Conservation (phyloP, 2,113 vertebrate genomes). For the Herpailurus yagouaroundi region DNA sequence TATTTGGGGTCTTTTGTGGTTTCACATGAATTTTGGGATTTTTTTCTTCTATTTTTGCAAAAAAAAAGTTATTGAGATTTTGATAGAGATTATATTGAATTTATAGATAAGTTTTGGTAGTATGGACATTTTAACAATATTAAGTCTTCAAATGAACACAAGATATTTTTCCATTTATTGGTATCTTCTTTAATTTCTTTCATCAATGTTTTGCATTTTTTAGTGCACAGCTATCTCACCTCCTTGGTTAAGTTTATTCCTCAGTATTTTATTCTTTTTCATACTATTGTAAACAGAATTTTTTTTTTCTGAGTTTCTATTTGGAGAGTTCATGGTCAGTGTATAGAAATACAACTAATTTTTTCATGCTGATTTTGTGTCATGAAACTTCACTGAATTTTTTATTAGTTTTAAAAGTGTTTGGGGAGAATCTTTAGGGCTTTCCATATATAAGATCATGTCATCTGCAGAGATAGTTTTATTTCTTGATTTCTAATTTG, state of each 20-base stretch:
- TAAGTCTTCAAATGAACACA: neutral
- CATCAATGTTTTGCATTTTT: neutral
- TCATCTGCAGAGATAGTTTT: neutral
- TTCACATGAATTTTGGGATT: neutral
- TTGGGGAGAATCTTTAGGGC: neutral
- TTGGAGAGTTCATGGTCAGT: neutral
- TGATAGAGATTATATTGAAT: neutral
- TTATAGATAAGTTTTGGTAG: neutral
- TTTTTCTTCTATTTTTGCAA: neutral
- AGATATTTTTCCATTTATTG: neutral
- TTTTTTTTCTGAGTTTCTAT: neutral
- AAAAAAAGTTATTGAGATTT: neutral
- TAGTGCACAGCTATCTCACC: neutral
- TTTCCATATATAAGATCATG: neutral
- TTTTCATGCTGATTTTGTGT: neutral
- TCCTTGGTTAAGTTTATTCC: neutral
- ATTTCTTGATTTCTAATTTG: neutral
- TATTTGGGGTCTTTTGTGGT: neutral
- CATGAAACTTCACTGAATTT: neutral
- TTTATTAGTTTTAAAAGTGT: neutral
- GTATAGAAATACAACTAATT: neutral
- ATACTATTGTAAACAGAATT: neutral
- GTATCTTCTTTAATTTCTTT: neutral
- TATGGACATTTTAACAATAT: neutral
- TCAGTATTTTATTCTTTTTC: neutral